phyloP scores from a whole-genome alignment of 2,797 vertebrate species.

The Halcyon smyrnensis region DNA sequence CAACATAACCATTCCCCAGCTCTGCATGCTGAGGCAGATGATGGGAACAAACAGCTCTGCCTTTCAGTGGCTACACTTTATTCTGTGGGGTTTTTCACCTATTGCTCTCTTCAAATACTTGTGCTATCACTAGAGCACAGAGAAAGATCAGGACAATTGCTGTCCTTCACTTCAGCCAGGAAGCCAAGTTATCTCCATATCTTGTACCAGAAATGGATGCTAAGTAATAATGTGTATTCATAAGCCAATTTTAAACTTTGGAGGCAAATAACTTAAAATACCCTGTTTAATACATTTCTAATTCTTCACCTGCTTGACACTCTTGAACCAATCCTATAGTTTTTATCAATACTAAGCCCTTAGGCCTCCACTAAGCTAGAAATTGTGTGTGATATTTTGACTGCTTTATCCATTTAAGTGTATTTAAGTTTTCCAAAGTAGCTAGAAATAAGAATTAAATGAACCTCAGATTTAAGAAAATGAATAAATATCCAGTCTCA shows the following conservation, averaged over 20 bases:
- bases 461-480: background rate
- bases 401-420: background rate
- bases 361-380: background rate
- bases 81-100: fast-evolving
- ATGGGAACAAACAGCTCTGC: background rate
- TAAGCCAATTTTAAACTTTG: background rate
- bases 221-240: background rate
- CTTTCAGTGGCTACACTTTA: background rate
- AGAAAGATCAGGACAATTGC: background rate
- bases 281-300: background rate
- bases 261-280: background rate
- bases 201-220: background rate
- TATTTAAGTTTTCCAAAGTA: background rate
- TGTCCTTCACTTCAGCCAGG: background rate
- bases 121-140: background rate
- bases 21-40: background rate
- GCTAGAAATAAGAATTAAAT: background rate
- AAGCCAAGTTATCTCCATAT: background rate
- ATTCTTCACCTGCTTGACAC: background rate
- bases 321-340: background rate
- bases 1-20: background rate
- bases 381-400: background rate
- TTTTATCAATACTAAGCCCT: background rate
- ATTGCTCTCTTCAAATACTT: background rate
- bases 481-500: background rate